phyloP scores from a whole-genome alignment of 2,888 invertebrate genomes.

The Pammene aurita region DNA sequence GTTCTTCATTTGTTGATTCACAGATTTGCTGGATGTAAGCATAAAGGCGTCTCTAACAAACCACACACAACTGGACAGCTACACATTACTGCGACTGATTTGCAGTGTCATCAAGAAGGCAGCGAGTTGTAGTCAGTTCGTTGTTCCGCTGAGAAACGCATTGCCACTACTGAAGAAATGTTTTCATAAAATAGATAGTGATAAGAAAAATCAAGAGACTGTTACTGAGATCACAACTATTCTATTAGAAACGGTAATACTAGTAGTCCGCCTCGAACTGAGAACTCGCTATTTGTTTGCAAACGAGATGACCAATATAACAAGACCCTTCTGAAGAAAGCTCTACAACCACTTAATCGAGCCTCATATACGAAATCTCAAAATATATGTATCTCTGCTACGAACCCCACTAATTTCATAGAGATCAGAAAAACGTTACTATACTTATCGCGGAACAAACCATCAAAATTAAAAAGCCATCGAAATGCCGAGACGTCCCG shows the following conservation, averaged over 20 bases:
- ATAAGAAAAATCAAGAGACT: slow-evolving; percentile 73
- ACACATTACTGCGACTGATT: slow-evolving; percentile 70
- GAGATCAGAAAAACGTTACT: too few species aligned
- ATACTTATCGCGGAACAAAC: too few species aligned
- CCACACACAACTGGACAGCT: slow-evolving; percentile 65
- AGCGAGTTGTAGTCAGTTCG: slow-evolving; percentile 67
- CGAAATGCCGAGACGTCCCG: too few species aligned
- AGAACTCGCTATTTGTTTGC: slow-evolving; percentile 30
- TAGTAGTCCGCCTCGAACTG: not conserved
- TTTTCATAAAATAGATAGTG: slow-evolving; percentile 58
- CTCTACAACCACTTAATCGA: too few species aligned
- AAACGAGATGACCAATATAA: too few species aligned
- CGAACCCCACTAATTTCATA: too few species aligned
- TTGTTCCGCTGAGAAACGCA: slow-evolving; percentile 63
- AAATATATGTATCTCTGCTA: too few species aligned
- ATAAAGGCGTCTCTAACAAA: slow-evolving; percentile 59
- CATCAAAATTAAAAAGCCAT: too few species aligned
- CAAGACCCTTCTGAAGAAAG: too few species aligned
- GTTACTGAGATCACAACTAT: slow-evolving; percentile 65
- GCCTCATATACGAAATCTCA: too few species aligned
- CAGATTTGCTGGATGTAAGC: slow-evolving; percentile 71
- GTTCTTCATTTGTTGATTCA: not conserved
- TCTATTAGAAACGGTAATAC: slow-evolving; percentile 61
- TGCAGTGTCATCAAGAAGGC: slow-evolving; percentile 74
- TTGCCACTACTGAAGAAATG: slow-evolving; percentile 61